These are phyloP conservation scores for Stenolophus ochropezus DNA, from an alignment of 2,888 invertebrate genomes.

Conservation along the genomic window DNA sequence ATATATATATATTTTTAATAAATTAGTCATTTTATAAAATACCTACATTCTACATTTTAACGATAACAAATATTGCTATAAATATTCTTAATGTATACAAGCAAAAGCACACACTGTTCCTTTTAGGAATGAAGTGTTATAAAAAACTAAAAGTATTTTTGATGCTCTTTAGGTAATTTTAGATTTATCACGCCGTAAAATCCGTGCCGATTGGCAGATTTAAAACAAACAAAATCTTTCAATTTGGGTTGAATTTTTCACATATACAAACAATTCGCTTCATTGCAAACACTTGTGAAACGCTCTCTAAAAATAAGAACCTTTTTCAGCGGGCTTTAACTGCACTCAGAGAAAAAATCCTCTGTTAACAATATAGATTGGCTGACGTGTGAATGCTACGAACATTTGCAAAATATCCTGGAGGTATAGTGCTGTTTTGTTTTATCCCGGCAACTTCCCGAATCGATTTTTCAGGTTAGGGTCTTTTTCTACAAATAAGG, in stretches of 20 bases:
- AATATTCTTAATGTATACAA: no score
- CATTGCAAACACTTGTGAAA: not conserved
- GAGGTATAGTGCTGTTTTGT: not conserved
- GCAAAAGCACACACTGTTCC: no score
- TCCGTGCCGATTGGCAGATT: not conserved
- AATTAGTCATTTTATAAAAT: no score
- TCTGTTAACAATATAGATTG: constrained; percentile 22
- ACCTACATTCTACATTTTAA: no score
- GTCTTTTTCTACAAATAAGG: no score
- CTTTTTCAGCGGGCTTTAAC: constrained; percentile 3
- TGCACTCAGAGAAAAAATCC: constrained; percentile 20
- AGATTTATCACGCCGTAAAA: not conserved
- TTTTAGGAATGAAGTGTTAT: no score
- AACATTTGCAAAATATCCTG: not conserved
- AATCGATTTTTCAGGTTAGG: no score
- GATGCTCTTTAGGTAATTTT: not conserved
- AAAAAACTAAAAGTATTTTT: no score
- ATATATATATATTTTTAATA: no score
- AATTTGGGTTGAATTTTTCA: not conserved
- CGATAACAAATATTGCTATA: no score
- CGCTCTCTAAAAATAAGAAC: constrained; percentile 7
- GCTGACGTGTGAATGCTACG: not conserved
- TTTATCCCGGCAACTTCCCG: no score
- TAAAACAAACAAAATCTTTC: not conserved
- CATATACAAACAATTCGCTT: not conserved